A percentile compares a stretch with the other conserved stretches of the same genome.
Evolutionary conservation across 1,140 invertebrate species (phyloP).

Genomic region (Bombus superbus): DNA sequence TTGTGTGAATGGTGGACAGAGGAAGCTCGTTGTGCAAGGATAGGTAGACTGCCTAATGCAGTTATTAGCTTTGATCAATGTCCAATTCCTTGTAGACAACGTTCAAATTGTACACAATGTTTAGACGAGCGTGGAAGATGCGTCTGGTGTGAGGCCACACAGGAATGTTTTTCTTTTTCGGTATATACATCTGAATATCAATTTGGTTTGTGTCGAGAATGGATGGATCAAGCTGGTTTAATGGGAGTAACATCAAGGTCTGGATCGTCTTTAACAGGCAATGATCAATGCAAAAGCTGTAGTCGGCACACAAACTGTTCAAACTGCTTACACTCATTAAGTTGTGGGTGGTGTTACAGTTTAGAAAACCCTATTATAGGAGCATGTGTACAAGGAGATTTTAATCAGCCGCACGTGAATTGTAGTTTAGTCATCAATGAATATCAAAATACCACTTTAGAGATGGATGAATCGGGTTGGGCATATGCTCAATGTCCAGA

Average conservation of each 20-base stretch:
- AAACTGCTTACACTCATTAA: conserved; percentile 90
- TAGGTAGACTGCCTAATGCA: conserved; percentile 87
- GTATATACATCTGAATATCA: conserved; percentile 97
- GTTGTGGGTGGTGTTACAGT: conserved; percentile 97
- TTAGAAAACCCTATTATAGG: conserved; percentile 93
- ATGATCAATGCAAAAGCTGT: conserved; percentile 92
- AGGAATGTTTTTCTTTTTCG: conserved; percentile 96
- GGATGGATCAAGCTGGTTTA: conserved; percentile 91
- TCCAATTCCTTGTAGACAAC: conserved; percentile 89
- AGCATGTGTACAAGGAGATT: conserved; percentile 90
- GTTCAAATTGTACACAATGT: conserved; percentile 91
- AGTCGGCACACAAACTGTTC: conserved; percentile 90
- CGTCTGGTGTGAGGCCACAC: conserved; percentile 96
- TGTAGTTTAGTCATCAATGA: conserved; percentile 84
- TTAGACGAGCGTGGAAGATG: conserved; percentile 93
- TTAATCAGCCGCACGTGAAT: conserved; percentile 87
- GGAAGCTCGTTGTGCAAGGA: conserved; percentile 91
- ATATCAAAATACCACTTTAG: conserved; percentile 83
- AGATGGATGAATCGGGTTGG: conserved; percentile 87
- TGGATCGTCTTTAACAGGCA: conserved; percentile 74
- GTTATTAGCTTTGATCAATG: conserved; percentile 87
- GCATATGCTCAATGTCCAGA: conserved; percentile 96
- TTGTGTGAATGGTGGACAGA: conserved; percentile 95
- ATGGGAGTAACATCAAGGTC: conserved; percentile 79
- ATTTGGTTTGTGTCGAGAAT: conserved; percentile 95